Base-by-base conservation (phyloP, 2,797 vertebrate species). In the Protonibea diacanthus region DNA sequence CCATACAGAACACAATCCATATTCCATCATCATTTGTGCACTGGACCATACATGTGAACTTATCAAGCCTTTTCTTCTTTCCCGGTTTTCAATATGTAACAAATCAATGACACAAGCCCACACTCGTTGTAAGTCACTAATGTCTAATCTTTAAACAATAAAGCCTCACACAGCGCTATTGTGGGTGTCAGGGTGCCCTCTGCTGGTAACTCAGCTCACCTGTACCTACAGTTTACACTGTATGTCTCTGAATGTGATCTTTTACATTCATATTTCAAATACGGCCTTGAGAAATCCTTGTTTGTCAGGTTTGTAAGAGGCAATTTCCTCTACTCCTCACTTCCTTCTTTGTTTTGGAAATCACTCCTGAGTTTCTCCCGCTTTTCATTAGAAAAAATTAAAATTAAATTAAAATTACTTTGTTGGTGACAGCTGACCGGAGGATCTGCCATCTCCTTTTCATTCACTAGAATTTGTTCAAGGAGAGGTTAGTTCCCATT, bases 181-280 rank as follows among this genome's bases (percentile, higher is more conserved):
- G 5, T 40, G 70, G 17, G 78, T 85, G 71, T 81, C 25, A 68
- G 69, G 38, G 65, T 64, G 90, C 92, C 94, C 91, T 91, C 94
- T 94, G 82, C 85, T 94, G 94, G 90, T 56, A 13, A 21, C 17
- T 71, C 11, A 27, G 4, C 58, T 64, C 15, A 82, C 33, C 40
- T 59, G 25, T 29, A 20, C 33, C 15, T 42, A 11, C 29, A 13
- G 40, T 61, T 67, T 18, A 20, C 4, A 47, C 17, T 55, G 9
- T 2, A 38, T 25, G 23, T 56, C 14, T 49, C 1, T 40, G 33
- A 38, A 61, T 11, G 11, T 33, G 45, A 56, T 58, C 13, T 47
- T 70, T 60, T 40, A 12, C 3, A 55, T 21, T 81, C 10, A 44
- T n/a, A 62, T 78, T 81, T 76, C 13, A 53, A 61, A 61, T 23